Conservation (phyloP, 2,113 vertebrate species). For the Oreocharis arfaki region DNA sequence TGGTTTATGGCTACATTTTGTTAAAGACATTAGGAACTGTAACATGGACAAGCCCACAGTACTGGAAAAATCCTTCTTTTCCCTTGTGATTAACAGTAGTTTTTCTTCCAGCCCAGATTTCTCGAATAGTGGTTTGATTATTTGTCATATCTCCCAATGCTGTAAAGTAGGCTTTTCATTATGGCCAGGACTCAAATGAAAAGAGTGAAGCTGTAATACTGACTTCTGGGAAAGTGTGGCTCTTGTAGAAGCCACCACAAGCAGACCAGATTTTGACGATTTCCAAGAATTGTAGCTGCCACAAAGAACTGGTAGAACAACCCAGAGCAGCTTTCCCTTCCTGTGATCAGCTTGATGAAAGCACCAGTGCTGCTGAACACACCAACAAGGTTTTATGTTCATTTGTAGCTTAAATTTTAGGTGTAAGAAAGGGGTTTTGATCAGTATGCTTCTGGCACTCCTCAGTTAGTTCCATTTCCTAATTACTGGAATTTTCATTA, state of each 20-base stretch:
- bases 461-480: background rate
- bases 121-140: constrained; percentile 37
- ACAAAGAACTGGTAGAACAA: background rate
- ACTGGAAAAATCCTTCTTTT: constrained; percentile 32
- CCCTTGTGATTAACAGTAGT: constrained; percentile 52
- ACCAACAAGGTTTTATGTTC: background rate
- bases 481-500: background rate
- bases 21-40: constrained; percentile 56
- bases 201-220: constrained; percentile 42
- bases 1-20: constrained; percentile 73
- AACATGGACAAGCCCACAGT: constrained; percentile 17
- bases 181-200: constrained; percentile 58
- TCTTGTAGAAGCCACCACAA: constrained; percentile 26
- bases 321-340: background rate
- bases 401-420: background rate
- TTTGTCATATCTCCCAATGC: constrained; percentile 28
- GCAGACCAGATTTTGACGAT: constrained; percentile 9
- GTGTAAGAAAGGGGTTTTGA: background rate
- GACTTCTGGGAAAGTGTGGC: constrained; percentile 49
- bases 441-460: background rate
- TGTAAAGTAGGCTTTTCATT: constrained; percentile 62
- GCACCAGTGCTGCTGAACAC: background rate
- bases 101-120: constrained; percentile 44
- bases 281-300: constrained; percentile 48
- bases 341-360: constrained; percentile 33